These are phyloP conservation scores for Theristicus caerulescens DNA, from an alignment of 2,113 vertebrate genomes.

Conservation along the genomic window DNA sequence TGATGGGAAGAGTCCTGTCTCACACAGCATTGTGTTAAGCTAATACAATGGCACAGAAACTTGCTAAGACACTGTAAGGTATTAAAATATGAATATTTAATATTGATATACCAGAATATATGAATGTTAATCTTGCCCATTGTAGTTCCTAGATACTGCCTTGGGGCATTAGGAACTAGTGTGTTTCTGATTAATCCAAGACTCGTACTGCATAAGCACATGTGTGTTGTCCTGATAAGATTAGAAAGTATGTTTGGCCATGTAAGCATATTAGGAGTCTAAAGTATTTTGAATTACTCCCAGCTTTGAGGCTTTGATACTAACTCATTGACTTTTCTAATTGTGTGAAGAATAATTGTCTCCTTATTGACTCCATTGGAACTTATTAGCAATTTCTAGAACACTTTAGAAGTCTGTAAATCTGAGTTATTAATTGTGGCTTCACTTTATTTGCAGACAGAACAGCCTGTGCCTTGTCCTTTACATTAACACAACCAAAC, in stretches of 20 bases:
- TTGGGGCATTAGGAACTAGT: conserved; percentile 16
- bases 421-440: neutral
- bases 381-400: conserved; percentile 44
- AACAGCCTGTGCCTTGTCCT: neutral
- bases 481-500: neutral
- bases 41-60: neutral
- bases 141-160: conserved; percentile 22
- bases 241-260: conserved; percentile 61
- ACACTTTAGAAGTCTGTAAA: neutral
- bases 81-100: conserved; percentile 65
- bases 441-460: neutral
- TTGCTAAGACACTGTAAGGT: neutral
- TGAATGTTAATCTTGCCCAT: conserved; percentile 52
- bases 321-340: conserved; percentile 43
- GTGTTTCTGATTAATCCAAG: conserved; percentile 60
- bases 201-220: conserved; percentile 5
- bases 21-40: neutral
- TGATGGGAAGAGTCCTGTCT: neutral
- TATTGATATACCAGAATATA: conserved; percentile 47
- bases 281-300: conserved; percentile 45
- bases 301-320: conserved; percentile 46
- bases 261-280: conserved; percentile 60
- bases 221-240: conserved; percentile 69
- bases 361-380: conserved; percentile 18
- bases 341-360: conserved; percentile 36